phyloP scores from a whole-genome alignment of 2,888 invertebrate species.

The Tetanocera ferruginea region DNA sequence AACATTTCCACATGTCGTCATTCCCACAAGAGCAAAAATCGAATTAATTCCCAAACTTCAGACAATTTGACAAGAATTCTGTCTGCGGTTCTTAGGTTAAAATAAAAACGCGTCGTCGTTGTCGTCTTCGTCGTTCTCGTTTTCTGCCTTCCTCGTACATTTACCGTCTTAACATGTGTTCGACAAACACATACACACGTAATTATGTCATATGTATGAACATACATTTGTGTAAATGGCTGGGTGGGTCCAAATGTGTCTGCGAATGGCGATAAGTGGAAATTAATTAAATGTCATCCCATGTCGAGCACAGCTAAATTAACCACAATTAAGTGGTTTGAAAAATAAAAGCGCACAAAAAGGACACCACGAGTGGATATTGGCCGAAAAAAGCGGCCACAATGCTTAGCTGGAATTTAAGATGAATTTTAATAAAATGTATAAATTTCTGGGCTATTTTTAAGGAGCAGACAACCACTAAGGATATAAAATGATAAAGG shows the following conservation, averaged over 20 bases:
- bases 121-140: background rate
- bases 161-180: background rate
- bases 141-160: background rate
- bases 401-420: too few relatives aligned
- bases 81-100: background rate
- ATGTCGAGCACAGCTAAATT: constrained; percentile 19
- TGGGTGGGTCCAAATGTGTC: constrained; percentile 31
- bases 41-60: constrained; percentile 2
- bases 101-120: background rate
- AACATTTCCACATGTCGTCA: background rate
- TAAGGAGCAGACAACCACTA: too few relatives aligned
- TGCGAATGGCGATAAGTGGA: constrained; percentile 61
- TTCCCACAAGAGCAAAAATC: constrained; percentile 4
- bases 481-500: too few relatives aligned
- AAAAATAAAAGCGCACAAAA: background rate
- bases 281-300: constrained; percentile 64
- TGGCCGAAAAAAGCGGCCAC: background rate
- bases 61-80: constrained; percentile 10
- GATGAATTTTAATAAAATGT: background rate
- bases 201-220: background rate
- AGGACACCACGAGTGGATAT: background rate
- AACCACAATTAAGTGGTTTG: constrained; percentile 19
- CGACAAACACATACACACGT: background rate
- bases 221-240: background rate
- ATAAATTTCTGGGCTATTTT: too few relatives aligned